phyloP scores from a whole-genome alignment of 2,888 invertebrate species.

The Parnassius orleans region DNA sequence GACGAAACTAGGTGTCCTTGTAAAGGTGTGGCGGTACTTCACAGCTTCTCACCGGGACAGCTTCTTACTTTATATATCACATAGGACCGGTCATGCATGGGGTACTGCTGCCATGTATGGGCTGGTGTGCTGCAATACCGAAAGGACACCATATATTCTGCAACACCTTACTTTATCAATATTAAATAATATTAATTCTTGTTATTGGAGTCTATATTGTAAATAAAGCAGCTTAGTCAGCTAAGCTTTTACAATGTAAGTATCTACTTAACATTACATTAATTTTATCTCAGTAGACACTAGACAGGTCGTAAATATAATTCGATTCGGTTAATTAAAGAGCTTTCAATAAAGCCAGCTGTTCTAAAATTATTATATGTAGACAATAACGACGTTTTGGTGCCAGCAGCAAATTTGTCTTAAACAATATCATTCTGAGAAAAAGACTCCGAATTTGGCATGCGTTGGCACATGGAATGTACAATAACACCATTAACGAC shows the following conservation, averaged over 20 bases:
- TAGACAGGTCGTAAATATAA: constrained; percentile 24
- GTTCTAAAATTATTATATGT: constrained; percentile 18
- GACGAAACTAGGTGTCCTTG: no score
- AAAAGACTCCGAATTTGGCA: constrained; percentile 8
- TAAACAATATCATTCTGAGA: constrained; percentile 11
- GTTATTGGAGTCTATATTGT: constrained; percentile 2
- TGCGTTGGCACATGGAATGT: constrained; percentile 14
- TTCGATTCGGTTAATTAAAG: constrained; percentile 25
- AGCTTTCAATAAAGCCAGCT: constrained; percentile 16
- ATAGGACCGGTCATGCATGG: no score
- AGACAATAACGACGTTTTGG: constrained; percentile 10
- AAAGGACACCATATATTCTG: no score
- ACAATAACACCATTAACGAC: background rate
- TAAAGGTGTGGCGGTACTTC: no score
- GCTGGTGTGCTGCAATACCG: no score
- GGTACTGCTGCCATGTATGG: no score
- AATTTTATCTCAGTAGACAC: constrained; percentile 15
- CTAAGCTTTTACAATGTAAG: background rate
- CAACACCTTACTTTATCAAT: no score
- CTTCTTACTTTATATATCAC: no score
- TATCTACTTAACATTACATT: constrained; percentile 16
- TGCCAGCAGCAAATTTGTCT: constrained; percentile 20
- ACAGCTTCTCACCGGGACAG: no score
- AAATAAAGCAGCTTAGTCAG: constrained; percentile 4
- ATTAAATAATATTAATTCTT: no score